Evolutionary conservation across 2,888 invertebrate genomes (phyloP).

Genomic region (Drosophila histrio): DNA sequence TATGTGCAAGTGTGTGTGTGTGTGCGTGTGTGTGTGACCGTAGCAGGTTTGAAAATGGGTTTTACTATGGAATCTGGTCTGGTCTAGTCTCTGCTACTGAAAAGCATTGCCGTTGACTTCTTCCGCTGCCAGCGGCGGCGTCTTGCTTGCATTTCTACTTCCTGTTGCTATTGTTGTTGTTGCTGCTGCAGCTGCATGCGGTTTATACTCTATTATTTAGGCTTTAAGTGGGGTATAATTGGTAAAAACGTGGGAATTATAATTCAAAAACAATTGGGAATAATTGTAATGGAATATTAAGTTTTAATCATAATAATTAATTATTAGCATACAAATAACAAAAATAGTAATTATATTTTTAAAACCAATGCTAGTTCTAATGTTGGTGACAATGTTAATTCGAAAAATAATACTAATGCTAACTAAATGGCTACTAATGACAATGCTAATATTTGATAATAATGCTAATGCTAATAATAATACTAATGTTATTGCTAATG

Average conservation of each 20-base stretch:
- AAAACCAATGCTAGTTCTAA: not conserved
- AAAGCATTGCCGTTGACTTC: constrained; percentile 79
- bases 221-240: not conserved
- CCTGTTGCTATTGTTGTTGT: constrained; percentile 60
- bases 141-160: constrained; percentile 77
- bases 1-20: not conserved
- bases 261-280: not conserved
- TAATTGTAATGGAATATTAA: no score
- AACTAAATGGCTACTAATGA: not conserved
- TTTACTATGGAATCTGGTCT: constrained; percentile 51
- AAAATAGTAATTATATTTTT: not conserved
- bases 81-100: constrained; percentile 27
- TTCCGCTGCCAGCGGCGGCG: constrained; percentile 81
- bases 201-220: constrained; percentile 33
- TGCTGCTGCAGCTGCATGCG: constrained; percentile 55
- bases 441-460: not conserved
- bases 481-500: not conserved
- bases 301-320: no score
- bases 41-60: constrained; percentile 35
- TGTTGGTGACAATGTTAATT: not conserved
- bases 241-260: not conserved
- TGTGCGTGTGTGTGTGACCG: constrained; percentile 35
- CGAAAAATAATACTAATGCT: not conserved
- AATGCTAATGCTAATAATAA: not conserved
- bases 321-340: no score